Conservation (phyloP, 2,797 vertebrate genomes). For the Hafferia zeledoni region DNA sequence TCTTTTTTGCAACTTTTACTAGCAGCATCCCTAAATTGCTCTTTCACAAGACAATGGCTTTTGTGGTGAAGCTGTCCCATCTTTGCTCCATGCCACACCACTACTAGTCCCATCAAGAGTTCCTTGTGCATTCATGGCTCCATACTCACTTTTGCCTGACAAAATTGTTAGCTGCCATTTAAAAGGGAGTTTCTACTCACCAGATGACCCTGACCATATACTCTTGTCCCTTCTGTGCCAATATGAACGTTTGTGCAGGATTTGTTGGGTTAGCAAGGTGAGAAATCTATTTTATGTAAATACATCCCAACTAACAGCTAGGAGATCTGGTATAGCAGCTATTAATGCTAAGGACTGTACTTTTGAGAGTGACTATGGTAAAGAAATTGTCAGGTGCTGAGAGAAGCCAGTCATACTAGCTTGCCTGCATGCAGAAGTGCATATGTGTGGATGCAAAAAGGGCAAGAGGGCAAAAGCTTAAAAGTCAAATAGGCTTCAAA, state of each 20-base stretch:
- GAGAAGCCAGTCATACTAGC: background rate
- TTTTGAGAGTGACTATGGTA: background rate
- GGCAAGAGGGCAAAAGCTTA: background rate
- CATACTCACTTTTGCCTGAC: background rate
- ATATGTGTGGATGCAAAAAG: background rate
- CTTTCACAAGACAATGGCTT: background rate
- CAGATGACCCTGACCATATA: background rate
- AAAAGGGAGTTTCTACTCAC: background rate
- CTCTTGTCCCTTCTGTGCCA: background rate
- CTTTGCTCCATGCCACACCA: background rate
- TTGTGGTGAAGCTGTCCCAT: background rate
- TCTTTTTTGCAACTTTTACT: background rate
- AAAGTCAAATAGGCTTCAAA: background rate
- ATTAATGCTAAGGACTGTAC: background rate
- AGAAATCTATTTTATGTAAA: background rate
- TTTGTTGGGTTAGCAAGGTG: background rate
- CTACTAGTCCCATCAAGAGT: background rate
- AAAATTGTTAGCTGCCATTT: background rate
- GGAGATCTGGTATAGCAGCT: background rate
- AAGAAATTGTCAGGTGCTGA: background rate
- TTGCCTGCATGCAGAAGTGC: accelerated
- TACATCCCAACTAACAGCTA: background rate
- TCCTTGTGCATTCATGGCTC: background rate
- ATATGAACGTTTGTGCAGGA: background rate
- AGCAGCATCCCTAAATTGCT: background rate